These are phyloP conservation scores for Plestiodon gilberti DNA, from an alignment of 2,113 vertebrate genomes.

Conservation along the genomic window DNA sequence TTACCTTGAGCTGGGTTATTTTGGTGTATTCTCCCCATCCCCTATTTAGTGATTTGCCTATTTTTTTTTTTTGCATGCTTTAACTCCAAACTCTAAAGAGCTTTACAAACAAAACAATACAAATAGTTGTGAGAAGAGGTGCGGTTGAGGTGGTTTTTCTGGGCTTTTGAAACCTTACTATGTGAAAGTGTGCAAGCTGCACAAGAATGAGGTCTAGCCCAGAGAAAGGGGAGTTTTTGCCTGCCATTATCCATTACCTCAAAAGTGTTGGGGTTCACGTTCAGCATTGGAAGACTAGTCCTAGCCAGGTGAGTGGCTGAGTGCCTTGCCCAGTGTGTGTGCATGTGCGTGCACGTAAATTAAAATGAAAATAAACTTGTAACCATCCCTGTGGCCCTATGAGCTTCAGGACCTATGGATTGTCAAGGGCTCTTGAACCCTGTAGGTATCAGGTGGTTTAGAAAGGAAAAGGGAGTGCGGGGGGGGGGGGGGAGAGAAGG, in stretches of 20 bases:
- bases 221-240: neutral
- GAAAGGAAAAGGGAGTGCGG: too few species aligned
- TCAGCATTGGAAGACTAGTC: neutral
- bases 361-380: too few species aligned
- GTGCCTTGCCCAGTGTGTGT: too few species aligned
- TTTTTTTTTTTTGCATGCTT: too few species aligned
- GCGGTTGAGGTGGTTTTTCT: too few species aligned
- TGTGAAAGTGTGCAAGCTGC: neutral
- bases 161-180: neutral
- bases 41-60: neutral
- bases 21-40: neutral
- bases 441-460: too few species aligned
- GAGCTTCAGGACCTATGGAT: too few species aligned
- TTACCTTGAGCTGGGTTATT: neutral
- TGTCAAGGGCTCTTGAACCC: too few species aligned
- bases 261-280: neutral
- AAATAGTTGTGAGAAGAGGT: neutral
- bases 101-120: too few species aligned
- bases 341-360: too few species aligned
- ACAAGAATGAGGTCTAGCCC: neutral
- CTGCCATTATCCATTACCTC: constrained; percentile 20
- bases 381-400: too few species aligned
- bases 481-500: too few species aligned
- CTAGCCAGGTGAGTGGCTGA: neutral
- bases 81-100: neutral